These are phyloP conservation scores for Leptinotarsa rubiginosa DNA, from an alignment of 2,888 invertebrate genomes.

Conservation along the genomic window DNA sequence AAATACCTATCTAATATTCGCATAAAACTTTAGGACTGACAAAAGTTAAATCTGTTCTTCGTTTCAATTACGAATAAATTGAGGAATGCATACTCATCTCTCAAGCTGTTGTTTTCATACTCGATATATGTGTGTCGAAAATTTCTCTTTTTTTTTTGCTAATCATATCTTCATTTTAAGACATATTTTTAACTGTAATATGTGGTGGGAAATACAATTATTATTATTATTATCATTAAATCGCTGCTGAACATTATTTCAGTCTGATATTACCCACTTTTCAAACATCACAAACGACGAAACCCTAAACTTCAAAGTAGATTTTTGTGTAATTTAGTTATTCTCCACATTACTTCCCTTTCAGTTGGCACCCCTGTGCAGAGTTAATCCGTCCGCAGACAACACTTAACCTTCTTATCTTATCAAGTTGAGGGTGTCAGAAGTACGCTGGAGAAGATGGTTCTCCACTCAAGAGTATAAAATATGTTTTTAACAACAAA, in stretches of 20 bases:
- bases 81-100: too few relatives aligned
- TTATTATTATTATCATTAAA: neutral
- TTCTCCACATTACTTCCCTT: conserved; percentile 26
- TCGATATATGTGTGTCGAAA: too few relatives aligned
- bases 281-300: neutral
- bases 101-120: too few relatives aligned
- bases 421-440: conserved; percentile 42
- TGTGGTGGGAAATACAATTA: too few relatives aligned
- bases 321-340: conserved; percentile 20
- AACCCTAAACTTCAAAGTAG: conserved; percentile 20
- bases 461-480: conserved; percentile 34
- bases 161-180: too few relatives aligned
- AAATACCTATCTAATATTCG: too few relatives aligned
- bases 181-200: too few relatives aligned
- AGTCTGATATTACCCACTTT: neutral
- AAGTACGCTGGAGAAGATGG: conserved; percentile 28
- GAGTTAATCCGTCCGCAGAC: conserved; percentile 38
- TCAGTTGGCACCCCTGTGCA: conserved; percentile 29
- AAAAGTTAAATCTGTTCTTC: too few relatives aligned
- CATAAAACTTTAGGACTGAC: too few relatives aligned
- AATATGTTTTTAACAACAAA: conserved; percentile 25
- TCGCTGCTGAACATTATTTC: neutral
- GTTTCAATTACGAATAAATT: too few relatives aligned
- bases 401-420: conserved; percentile 42
- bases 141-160: too few relatives aligned